Base-by-base conservation (phyloP, 2,888 invertebrate species). In the Tetanocera ferruginea region DNA sequence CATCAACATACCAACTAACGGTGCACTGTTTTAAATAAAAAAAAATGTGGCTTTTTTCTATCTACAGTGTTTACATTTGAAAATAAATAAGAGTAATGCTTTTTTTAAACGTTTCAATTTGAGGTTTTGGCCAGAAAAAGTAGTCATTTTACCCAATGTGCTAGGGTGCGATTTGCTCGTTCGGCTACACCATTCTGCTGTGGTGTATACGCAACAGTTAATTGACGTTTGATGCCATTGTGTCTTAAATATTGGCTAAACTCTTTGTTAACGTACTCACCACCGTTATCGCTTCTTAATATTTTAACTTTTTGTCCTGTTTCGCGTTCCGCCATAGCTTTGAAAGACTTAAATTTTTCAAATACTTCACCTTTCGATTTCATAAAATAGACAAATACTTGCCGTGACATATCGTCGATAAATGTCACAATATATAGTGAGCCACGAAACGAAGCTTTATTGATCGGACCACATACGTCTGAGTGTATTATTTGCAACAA, bases 131-230 rank as follows among this genome's bases (percentile, higher is more conserved):
- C 72, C 43, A 84, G 78, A 0, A 82, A 51, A 31, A 88, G 60
- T 82, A 87, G 83, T 5, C 83, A 80, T 5, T 86, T 79, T 4
- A 85, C 85, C 77, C 82, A 82, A 64, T 86, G 84, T n/a, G n/a
- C n/a, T n/a, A 83, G 55, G 0, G 82, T 82, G 6, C 79, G 73
- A 70, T 83, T 83, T 0, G 77, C 80, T 8, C 81, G 57, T 51
- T 82, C 81, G 0, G 82, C 82, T 8, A 83, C 80, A 2, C 83
- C 83, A 52, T 83, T 83, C 74, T 83, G 83, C 28, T 83, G 81
- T 6, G 83, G 84, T 19, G 82, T 83, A 25, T 82, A 76, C n/a
- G 77, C 73, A 1, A 75, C 66, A 3, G 76, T 80, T 0, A 78
- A 52, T 76, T 81, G 79, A 8, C 75, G 70, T 11, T 37, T 51